phyloP scores from a whole-genome alignment of 2,113 vertebrate species.

The Panthera uncia region DNA sequence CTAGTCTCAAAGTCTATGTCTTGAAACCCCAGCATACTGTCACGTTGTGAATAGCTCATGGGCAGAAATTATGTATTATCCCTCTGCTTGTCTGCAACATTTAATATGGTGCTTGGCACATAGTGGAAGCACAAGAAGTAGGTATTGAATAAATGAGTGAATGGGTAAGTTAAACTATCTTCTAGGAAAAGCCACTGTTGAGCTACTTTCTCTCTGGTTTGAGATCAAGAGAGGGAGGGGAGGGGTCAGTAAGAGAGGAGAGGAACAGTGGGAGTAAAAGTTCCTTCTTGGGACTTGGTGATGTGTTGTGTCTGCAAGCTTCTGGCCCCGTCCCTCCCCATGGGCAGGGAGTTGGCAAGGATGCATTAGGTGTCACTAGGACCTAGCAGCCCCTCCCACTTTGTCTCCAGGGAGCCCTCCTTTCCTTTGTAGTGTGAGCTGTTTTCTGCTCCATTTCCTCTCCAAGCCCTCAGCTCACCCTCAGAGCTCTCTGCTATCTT shows the following conservation, averaged over 20 bases:
- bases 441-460: conserved; percentile 84
- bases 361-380: neutral
- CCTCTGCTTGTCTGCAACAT: neutral
- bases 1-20: neutral
- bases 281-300: neutral
- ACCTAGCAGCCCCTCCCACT: neutral
- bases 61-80: neutral
- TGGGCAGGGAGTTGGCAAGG: neutral
- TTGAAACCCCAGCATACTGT: neutral
- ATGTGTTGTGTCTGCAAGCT: neutral
- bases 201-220: neutral
- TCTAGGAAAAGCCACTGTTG: neutral
- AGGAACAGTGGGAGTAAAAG: neutral
- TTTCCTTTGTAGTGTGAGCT: conserved; percentile 8
- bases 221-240: neutral
- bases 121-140: neutral
- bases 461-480: conserved; percentile 62
- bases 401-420: conserved; percentile 18
- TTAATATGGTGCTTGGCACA: neutral
- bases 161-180: neutral
- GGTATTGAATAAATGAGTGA: neutral
- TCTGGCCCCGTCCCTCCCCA: neutral
- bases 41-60: neutral
- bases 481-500: conserved; percentile 73
- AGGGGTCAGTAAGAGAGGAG: neutral